Evolutionary conservation across 2,888 invertebrate genomes (phyloP).

Genomic region (Eupithecia dodoneata): DNA sequence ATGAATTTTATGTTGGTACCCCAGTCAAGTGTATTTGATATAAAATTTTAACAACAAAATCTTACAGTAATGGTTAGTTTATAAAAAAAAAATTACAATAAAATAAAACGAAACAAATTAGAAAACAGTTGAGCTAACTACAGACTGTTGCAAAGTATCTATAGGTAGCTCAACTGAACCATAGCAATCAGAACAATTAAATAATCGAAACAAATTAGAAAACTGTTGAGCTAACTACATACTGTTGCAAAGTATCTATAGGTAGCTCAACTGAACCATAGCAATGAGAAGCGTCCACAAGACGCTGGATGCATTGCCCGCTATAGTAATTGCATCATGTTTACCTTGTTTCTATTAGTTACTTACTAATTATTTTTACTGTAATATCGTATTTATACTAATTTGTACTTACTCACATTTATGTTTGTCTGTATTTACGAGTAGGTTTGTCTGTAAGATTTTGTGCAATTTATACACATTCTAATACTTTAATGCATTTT

Average conservation of each 20-base stretch:
- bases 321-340: neutral
- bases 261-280: neutral
- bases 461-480: constrained; percentile 15
- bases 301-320: neutral
- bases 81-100: too few species aligned
- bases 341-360: neutral
- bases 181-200: neutral
- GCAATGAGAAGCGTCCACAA: neutral
- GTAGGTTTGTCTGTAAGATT: neutral
- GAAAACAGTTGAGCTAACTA: neutral
- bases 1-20: too few species aligned
- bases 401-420: neutral
- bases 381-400: neutral
- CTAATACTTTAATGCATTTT: neutral
- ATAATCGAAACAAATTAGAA: neutral
- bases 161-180: neutral
- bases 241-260: neutral
- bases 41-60: neutral
- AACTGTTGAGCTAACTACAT: neutral
- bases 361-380: neutral
- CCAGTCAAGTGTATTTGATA: neutral
- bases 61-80: neutral
- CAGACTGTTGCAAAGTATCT: neutral
- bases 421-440: neutral
- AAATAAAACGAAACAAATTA: neutral